Evolutionary conservation across 2,888 invertebrate species (phyloP), one percentile per base, ranked within the genome.

Genomic region (Oscheius sp.): DNA sequence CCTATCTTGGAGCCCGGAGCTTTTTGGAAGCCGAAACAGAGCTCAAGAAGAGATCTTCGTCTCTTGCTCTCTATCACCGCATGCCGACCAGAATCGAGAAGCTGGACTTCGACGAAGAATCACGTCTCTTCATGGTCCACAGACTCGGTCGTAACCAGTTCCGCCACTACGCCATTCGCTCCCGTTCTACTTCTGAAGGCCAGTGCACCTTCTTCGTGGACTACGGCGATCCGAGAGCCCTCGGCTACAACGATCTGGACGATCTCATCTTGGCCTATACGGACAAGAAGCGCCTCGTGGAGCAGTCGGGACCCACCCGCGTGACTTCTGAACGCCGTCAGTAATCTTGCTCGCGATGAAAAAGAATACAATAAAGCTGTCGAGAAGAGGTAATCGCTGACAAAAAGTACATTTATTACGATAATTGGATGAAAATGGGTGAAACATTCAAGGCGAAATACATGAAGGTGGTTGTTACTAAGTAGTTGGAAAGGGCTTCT

Each of bases 211-310:
- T 3, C 57, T 57, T 32, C 7, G 29, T 57, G 21, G 57, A 57
- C 29, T 57, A 57, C 33, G 57, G 57, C 33, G 57, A 57, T 57
- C 57, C 57, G n/a, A 29, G 57, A 32, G 29, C 29, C 33, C 21
- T 32, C n/a, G 57, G 32, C 57, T 57, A 57, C 33, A 10, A 9
- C 33, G 29, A 29, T 10, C 29, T 57, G 57, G 57, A 57, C 33
- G 57, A 57, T 32, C 33, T 57, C 32, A 33, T 57, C 57, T 57
- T 1, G 29, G 29, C 2, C 2, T 57, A 32, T 33, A 10, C 10
- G 57, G 32, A 57, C 32, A 57, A 57, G 57, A 29, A 21, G n/a
- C 57, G 32, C 7, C 33, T 57, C 57, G 29, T 57, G 32, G 57
- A 57, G 53, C 29, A 13, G 53, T 4, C n/a, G 10, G 32, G 32